Evolutionary conservation across 2,888 invertebrate species (phyloP).

Genomic region (Drosophila seclusa): DNA sequence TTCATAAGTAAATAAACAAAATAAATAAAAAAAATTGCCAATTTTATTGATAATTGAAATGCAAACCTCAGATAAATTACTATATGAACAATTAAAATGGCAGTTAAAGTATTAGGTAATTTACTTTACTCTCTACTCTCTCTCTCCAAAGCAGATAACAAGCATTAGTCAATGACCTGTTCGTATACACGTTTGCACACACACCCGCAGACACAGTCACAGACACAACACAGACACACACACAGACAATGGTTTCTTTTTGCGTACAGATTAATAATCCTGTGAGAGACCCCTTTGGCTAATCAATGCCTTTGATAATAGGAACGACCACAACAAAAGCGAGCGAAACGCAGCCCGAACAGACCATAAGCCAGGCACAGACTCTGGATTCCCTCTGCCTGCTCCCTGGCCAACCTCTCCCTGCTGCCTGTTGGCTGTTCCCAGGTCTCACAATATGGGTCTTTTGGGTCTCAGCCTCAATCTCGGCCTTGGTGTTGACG

Average conservation of each 20-base stretch:
- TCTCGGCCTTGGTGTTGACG: conserved; percentile 11
- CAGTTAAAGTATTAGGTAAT: background rate
- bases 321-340: conserved; percentile 34
- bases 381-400: background rate
- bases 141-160: background rate
- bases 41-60: background rate
- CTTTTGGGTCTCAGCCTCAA: conserved; percentile 8
- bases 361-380: background rate
- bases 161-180: conserved; percentile 26
- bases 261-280: conserved; percentile 26
- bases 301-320: conserved; percentile 62
- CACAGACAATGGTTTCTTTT: conserved; percentile 19
- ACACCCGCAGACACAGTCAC: background rate
- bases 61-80: background rate
- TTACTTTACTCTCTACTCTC: background rate
- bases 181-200: background rate
- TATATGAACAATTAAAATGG: background rate
- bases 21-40: background rate
- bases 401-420: background rate
- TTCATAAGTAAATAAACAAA: background rate
- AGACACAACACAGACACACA: background rate
- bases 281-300: conserved; percentile 52
- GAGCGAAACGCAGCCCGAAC: conserved; percentile 12
- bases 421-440: background rate
- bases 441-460: background rate